These are phyloP conservation scores for Papilio helenus DNA, from an alignment of 1,140 invertebrate genomes.

Conservation along the genomic window DNA sequence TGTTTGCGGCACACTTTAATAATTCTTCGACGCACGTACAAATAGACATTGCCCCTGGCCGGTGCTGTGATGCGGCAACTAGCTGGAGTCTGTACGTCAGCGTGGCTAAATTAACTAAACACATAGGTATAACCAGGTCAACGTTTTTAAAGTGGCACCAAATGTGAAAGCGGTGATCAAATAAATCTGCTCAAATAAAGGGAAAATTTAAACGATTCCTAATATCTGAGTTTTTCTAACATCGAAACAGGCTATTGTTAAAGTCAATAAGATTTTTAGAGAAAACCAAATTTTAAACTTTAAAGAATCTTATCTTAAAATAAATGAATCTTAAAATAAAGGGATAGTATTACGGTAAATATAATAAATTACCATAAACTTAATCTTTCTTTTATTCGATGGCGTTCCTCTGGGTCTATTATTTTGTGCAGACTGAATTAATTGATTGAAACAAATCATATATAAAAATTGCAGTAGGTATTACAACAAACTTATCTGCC, in stretches of 20 bases:
- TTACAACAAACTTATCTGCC: too few relatives aligned
- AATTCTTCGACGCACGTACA: constrained; percentile 54
- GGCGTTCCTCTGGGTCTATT: too few relatives aligned
- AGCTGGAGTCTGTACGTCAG: constrained; percentile 45
- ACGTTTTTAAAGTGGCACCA: constrained; percentile 70
- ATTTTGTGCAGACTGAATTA: too few relatives aligned
- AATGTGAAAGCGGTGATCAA: constrained; percentile 67
- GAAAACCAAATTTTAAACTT: neutral
- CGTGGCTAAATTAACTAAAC: constrained; percentile 59
- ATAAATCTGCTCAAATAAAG: constrained; percentile 68
- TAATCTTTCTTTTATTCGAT: too few relatives aligned
- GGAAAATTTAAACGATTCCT: constrained; percentile 52
- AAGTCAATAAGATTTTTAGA: neutral
- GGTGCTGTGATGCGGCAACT: constrained; percentile 42
- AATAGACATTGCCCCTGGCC: constrained; percentile 47
- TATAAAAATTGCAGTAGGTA: too few relatives aligned
- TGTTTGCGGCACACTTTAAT: constrained; percentile 61
- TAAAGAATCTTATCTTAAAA: neutral
- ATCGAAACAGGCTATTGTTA: neutral
- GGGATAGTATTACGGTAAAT: too few relatives aligned
- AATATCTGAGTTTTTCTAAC: neutral
- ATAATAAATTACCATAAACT: too few relatives aligned
- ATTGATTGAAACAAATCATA: too few relatives aligned
- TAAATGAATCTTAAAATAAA: too few relatives aligned
- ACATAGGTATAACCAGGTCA: constrained; percentile 59